Conservation (phyloP, 35 echinoderm and acorn worm genomes). For the Nesometra sesokonis region DNA sequence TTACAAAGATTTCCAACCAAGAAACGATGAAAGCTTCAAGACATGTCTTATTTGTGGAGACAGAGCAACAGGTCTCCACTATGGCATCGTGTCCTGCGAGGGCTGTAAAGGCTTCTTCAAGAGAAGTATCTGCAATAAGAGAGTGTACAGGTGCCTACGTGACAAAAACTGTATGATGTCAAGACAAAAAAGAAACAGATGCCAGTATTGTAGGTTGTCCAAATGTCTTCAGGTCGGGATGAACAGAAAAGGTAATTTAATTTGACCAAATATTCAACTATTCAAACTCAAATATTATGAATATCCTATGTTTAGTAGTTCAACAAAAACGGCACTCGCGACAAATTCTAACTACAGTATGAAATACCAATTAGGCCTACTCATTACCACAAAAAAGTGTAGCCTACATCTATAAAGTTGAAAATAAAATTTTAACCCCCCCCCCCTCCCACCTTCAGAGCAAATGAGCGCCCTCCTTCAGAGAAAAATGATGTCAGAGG, state of each 20-base stretch:
- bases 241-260: conserved; percentile 92
- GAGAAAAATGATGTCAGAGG: too few relatives aligned
- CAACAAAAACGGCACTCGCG: too few relatives aligned
- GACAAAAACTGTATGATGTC: conserved; percentile 99
- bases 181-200: conserved; percentile 76
- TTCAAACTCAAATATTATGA: background rate
- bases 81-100: conserved; percentile 98
- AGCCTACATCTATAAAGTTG: too few relatives aligned
- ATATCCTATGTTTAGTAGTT: too few relatives aligned
- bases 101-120: conserved; percentile 99
- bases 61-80: conserved; percentile 90
- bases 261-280: background rate
- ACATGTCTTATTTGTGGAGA: conserved; percentile 92
- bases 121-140: conserved; percentile 87
- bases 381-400: too few relatives aligned
- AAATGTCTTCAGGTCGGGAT: conserved; percentile 98
- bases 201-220: conserved; percentile 85
- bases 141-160: conserved; percentile 80
- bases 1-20: background rate
- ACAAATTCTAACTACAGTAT: too few relatives aligned
- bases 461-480: too few relatives aligned
- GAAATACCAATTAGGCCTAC: too few relatives aligned
- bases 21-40: conserved; percentile 37
- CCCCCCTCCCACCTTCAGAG: too few relatives aligned
- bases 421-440: too few relatives aligned